Conservation (phyloP, 2,113 vertebrate species). For the Sturnira hondurensis region DNA sequence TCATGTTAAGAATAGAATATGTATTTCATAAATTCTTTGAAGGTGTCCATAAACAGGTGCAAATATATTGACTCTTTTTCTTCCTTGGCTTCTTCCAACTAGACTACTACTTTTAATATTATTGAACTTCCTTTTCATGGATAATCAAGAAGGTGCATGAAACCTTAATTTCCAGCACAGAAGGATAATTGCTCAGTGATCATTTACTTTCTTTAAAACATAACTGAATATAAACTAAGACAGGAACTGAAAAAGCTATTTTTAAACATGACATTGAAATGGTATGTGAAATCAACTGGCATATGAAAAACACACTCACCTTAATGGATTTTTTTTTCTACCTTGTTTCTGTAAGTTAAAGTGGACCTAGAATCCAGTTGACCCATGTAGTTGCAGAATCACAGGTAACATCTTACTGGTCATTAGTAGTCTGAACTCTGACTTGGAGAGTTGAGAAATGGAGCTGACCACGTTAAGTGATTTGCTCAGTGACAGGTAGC, state of each 20-base stretch:
- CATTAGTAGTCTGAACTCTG: neutral
- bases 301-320: neutral
- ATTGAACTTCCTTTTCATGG: slow-evolving; percentile 58
- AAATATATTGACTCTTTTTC: slow-evolving; percentile 47
- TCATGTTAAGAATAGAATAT: slow-evolving; percentile 20
- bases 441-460: neutral
- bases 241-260: slow-evolving; percentile 45
- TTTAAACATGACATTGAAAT: slow-evolving; percentile 53
- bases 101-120: slow-evolving; percentile 60
- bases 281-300: neutral
- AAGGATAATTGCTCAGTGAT: slow-evolving; percentile 69
- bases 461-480: neutral
- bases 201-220: slow-evolving; percentile 67
- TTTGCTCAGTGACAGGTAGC: neutral
- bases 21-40: slow-evolving; percentile 53
- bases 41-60: slow-evolving; percentile 34
- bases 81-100: slow-evolving; percentile 46
- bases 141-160: slow-evolving; percentile 63
- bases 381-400: neutral
- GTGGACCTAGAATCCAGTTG: neutral
- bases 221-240: slow-evolving; percentile 64
- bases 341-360: neutral
- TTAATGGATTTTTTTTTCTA: neutral
- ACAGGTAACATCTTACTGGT: neutral
- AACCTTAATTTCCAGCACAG: slow-evolving; percentile 66